Percentiles rank a stretch among this genome's conserved stretches.
Evolutionary conservation across 1,140 invertebrate species (phyloP).

Genomic region (Brachionus asplanchnoidis): DNA sequence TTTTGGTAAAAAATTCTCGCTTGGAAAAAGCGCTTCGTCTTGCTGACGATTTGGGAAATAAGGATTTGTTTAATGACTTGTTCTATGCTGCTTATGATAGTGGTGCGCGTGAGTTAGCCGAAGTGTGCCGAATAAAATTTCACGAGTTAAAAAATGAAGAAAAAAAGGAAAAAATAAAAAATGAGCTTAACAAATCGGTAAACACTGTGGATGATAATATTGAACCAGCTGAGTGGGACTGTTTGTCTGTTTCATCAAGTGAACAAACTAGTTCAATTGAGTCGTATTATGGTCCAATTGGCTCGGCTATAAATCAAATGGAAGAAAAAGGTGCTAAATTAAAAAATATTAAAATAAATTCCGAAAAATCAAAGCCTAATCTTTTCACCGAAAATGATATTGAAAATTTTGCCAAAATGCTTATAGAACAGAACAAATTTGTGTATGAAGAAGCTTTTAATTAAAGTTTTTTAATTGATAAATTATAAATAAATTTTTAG

Average conservation of each 20-base stretch:
- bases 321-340: background rate
- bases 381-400: background rate
- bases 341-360: background rate
- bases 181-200: background rate
- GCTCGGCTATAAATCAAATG: background rate
- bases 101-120: background rate
- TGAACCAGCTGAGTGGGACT: background rate
- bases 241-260: background rate
- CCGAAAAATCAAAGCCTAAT: background rate
- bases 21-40: background rate
- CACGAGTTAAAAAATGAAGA: too few species aligned
- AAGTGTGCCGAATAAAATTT: constrained; percentile 12
- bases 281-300: background rate
- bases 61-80: constrained; percentile 8
- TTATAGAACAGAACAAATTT: constrained; percentile 2
- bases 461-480: background rate
- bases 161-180: background rate
- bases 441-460: constrained; percentile 6
- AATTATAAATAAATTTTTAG: too few species aligned
- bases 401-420: constrained; percentile 1
- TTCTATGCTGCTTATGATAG: background rate
- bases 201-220: constrained; percentile 2
- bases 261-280: background rate
- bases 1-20: background rate
- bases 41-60: background rate